Evolutionary conservation across 2,113 vertebrate genomes (phyloP), one percentile per base, ranked within the genome.

Genomic region (Tragelaphus scriptus): DNA sequence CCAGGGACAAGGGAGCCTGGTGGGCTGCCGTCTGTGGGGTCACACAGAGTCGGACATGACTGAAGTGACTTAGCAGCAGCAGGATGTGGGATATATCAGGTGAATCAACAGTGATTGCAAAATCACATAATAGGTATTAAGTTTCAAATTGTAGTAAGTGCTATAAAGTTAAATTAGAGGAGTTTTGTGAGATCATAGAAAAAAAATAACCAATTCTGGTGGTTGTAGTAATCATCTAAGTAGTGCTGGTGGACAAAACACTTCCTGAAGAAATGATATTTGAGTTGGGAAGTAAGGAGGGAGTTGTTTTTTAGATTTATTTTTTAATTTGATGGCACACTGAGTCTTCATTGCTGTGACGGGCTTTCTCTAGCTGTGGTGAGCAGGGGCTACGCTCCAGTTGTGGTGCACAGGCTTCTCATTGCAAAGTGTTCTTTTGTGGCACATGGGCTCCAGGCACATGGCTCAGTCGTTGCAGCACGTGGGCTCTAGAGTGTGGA

Each of bases 61-160:
- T 44, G 44, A 44, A 44, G 44, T 44, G 44, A 44, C 44, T 44
- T 44, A 44, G 44, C 44, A 44, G 44, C 44, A 44, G 44, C 44
- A 30, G 0, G 1, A 28, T 7, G 51, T 96, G 51, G 6, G 68
- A 32, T 44, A 47, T 30, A 63, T n/a, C 5, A 2, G 12, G 3
- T 85, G 91, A 95, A 82, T 63, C 10, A 93, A 25, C 11, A 96
- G 68, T 49, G 85, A 90, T 44, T 96, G 58, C 2, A 88, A 85
- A 89, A 61, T 85, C 30, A 51, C 7, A 79, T 28, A 85, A 44
- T 59, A 95, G 21, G 44, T 51, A 7, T 56, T 47, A 58, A 55
- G 2, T 63, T 89, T 59, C 68, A 96, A 92, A 55, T 19, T 81
- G 2, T 59, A 65, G 11, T 59, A 81, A 53, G 9, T n/a, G 3